Percentiles rank a stretch among this genome's conserved stretches.
These are phyloP conservation scores for Teleiodes luculella DNA, from an alignment of 2,888 invertebrate species.

Conservation along the genomic window DNA sequence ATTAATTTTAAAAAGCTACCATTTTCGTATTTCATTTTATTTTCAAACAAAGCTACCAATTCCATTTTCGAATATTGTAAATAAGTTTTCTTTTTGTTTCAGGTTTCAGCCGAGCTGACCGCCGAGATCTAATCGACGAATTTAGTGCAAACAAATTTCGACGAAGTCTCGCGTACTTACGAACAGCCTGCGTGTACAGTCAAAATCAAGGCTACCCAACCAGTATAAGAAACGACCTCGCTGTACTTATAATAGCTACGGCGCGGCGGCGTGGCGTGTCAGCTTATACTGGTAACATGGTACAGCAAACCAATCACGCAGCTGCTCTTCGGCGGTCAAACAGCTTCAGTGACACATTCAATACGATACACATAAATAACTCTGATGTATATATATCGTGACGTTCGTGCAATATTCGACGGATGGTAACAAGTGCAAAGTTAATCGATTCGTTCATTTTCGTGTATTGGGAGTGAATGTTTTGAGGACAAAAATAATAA, in stretches of 20 bases:
- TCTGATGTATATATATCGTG: conserved; percentile 51
- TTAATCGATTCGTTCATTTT: conserved; percentile 42
- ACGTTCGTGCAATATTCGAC: conserved; percentile 58
- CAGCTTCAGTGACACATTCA: conserved; percentile 25
- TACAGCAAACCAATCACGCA: too few species aligned
- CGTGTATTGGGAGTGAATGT: conserved; percentile 41
- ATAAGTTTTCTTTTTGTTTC: conserved; percentile 17
- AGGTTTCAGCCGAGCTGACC: conserved; percentile 53
- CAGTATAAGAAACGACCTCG: too few species aligned
- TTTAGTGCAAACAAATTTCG: conserved; percentile 37
- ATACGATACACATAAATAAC: conserved; percentile 36
- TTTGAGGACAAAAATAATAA: conserved; percentile 32
- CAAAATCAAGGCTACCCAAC: neutral
- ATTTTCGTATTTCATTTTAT: neutral
- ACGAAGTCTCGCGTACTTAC: neutral
- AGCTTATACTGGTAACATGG: too few species aligned
- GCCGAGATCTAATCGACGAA: conserved; percentile 50
- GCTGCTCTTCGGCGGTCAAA: conserved; percentile 20
- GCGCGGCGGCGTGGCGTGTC: too few species aligned
- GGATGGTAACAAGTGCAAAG: conserved; percentile 46
- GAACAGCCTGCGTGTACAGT: neutral
- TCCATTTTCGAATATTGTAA: too few species aligned
- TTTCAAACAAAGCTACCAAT: too few species aligned
- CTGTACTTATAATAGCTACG: too few species aligned
- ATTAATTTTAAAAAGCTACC: neutral